Evolutionary conservation across 37 sponge, comb jelly and placozoan species (phyloP), one percentile per base, ranked within the genome.

Genomic region (Halisarca cf. caerulea): DNA sequence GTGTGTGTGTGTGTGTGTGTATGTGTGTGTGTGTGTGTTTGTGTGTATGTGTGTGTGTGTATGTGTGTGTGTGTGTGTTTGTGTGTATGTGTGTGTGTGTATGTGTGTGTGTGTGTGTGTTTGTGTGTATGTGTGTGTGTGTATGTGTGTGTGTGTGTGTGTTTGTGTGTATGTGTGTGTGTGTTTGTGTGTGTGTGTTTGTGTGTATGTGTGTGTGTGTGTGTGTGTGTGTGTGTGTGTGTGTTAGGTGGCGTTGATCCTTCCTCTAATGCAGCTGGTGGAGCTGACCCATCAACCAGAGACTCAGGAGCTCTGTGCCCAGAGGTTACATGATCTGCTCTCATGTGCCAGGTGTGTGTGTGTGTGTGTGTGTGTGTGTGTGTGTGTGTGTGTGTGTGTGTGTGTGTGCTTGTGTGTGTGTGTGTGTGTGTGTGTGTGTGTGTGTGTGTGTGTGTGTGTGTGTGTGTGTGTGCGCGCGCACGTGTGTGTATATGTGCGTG

Each of bases 301-400:
- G 42, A 1, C 36, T 1, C 90, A 89, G 68, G 90, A 89, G 59
- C 68, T 73, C 40, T 38, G 89, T 33, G 91, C 89, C 14, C 83
- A 95, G 35, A 57, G 57, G 3, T 44, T 93, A 28, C 79, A 88
- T 54, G 33, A 83, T 37, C 21, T 95, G 17, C 44, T 95, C 2
- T 89, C 93, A 5, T 90, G 68, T 78, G 78, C 84, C 33, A 89
- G 92, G 69, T 68, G 4, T 30, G 51, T 47, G 51, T 11, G 11
- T 47, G 11, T 11, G 51, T 47, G 6, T 6, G 51, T 47, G 51
- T 54, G 57, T 54, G 57, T 54, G 57, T 54, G 57, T 54, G 57
- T 54, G 57, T 54, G 57, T 54, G 57, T 54, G n/a, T n/a, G n/a
- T n/a, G n/a, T n/a, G n/a, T n/a, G n/a, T n/a, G n/a, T n/a, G n/a